These are phyloP conservation scores for Bubalus kerabau DNA, from an alignment of 2,113 vertebrate species.

Conservation along the genomic window DNA sequence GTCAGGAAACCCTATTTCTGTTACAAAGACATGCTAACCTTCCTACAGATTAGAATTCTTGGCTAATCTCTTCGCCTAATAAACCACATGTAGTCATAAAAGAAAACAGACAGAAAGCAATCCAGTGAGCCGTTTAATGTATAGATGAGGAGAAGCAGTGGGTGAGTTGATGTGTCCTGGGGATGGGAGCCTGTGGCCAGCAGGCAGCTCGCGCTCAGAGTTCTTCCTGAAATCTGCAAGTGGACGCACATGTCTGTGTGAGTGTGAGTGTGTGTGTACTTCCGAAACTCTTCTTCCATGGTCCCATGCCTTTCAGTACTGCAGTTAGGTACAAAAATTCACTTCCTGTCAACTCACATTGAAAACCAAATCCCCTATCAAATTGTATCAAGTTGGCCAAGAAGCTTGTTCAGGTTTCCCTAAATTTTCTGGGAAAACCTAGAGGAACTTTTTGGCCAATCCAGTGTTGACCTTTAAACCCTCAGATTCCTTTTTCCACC, in stretches of 20 bases:
- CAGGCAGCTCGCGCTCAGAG: not conserved
- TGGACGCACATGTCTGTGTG: not conserved
- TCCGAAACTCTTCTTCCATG: not conserved
- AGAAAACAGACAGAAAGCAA: not conserved
- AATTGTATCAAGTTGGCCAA: not conserved
- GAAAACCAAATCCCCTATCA: not conserved
- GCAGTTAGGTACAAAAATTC: not conserved
- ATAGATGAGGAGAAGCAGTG: not conserved
- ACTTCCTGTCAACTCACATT: not conserved
- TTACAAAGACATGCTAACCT: slow-evolving; percentile 9
- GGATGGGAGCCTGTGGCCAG: not conserved
- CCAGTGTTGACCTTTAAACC: not conserved
- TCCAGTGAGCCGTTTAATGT: not conserved
- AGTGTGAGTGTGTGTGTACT: not conserved
- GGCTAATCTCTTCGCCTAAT: not conserved
- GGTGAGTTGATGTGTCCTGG: not conserved
- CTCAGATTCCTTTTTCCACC: not conserved
- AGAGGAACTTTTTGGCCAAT: not conserved
- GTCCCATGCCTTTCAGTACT: not conserved
- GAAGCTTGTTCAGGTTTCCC: not conserved
- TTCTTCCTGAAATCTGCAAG: not conserved
- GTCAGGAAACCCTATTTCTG: slow-evolving; percentile 3
- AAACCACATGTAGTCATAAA: not conserved
- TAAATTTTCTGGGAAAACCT: not conserved
- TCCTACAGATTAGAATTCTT: not conserved